Evolutionary conservation across 2,113 vertebrate genomes (phyloP).

Genomic region (Tyrannus savana): DNA sequence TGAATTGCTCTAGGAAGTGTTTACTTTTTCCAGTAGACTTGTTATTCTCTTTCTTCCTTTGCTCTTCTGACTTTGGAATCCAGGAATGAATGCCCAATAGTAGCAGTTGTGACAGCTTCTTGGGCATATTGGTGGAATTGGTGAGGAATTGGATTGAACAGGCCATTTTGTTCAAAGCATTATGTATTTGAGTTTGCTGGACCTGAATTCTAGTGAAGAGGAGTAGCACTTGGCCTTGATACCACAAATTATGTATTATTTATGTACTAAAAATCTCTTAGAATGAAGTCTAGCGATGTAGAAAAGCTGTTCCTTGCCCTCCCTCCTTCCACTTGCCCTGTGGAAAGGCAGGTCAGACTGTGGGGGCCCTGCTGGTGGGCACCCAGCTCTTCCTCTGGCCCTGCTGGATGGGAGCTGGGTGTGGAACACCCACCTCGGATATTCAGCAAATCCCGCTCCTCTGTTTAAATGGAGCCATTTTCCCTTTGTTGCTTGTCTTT

Average conservation of each 20-base stretch:
- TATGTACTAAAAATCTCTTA: not conserved
- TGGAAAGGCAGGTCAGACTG: not conserved
- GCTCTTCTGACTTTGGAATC: not conserved
- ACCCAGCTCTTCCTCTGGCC: not conserved
- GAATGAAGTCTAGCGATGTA: not conserved
- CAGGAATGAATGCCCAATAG: not conserved
- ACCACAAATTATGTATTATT: not conserved
- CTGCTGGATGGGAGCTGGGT: not conserved
- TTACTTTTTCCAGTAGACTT: not conserved
- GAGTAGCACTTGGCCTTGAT: not conserved
- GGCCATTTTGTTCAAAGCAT: not conserved
- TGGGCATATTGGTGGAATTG: not conserved
- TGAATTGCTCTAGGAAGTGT: not conserved
- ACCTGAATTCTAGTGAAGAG: not conserved
- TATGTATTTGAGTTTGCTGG: not conserved
- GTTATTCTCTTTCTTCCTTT: not conserved
- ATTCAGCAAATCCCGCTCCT: not conserved
- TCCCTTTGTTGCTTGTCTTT: constrained; percentile 25
- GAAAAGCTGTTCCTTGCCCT: not conserved
- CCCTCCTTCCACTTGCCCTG: not conserved
- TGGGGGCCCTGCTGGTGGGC: not conserved
- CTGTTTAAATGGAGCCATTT: not conserved
- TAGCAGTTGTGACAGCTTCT: not conserved
- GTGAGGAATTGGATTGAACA: not conserved
- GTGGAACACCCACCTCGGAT: not conserved